Percentiles rank a stretch among this genome's conserved stretches.
Conservation (phyloP, 2,888 invertebrate species). For the Apeira syringaria region DNA sequence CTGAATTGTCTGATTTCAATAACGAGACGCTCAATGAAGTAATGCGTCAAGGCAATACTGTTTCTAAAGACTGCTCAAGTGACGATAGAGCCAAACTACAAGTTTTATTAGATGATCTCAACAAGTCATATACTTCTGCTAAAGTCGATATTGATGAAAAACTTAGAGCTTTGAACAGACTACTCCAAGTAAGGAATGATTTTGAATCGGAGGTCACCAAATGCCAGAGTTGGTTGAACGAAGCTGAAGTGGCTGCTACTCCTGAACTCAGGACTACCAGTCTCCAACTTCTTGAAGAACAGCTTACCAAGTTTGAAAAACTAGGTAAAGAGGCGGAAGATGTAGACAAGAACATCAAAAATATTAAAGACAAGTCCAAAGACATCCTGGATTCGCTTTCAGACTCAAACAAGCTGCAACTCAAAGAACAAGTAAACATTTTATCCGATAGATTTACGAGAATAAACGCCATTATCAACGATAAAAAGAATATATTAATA, state of each 20-base stretch:
- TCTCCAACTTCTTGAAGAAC: slow-evolving; percentile 93
- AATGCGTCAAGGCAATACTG: slow-evolving; percentile 88
- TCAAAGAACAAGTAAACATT: slow-evolving; percentile 91
- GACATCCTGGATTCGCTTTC: slow-evolving; percentile 91
- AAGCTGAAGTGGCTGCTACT: slow-evolving; percentile 94
- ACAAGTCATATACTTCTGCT: slow-evolving; percentile 88
- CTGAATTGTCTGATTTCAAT: slow-evolving; percentile 90
- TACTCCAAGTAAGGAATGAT: slow-evolving; percentile 89
- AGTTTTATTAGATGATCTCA: slow-evolving; percentile 86
- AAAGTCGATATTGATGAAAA: slow-evolving; percentile 90
- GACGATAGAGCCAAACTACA: slow-evolving; percentile 86
- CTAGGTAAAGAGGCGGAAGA: slow-evolving; percentile 89
- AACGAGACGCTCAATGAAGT: slow-evolving; percentile 90
- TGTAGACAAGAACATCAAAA: slow-evolving; percentile 88
- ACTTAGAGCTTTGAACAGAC: slow-evolving; percentile 87
- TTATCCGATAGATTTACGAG: slow-evolving; percentile 91
- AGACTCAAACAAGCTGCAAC: slow-evolving; percentile 92
- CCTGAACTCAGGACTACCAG: slow-evolving; percentile 91
- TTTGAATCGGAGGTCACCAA: slow-evolving; percentile 92
- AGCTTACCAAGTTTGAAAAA: slow-evolving; percentile 92
- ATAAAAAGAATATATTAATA: slow-evolving; percentile 88
- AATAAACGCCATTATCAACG: slow-evolving; percentile 89
- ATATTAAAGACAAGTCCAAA: slow-evolving; percentile 91
- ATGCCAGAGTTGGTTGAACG: slow-evolving; percentile 94
- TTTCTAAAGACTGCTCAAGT: slow-evolving; percentile 93